Conservation (phyloP, 1,140 invertebrate species). For the Globodera rostochiensis region DNA sequence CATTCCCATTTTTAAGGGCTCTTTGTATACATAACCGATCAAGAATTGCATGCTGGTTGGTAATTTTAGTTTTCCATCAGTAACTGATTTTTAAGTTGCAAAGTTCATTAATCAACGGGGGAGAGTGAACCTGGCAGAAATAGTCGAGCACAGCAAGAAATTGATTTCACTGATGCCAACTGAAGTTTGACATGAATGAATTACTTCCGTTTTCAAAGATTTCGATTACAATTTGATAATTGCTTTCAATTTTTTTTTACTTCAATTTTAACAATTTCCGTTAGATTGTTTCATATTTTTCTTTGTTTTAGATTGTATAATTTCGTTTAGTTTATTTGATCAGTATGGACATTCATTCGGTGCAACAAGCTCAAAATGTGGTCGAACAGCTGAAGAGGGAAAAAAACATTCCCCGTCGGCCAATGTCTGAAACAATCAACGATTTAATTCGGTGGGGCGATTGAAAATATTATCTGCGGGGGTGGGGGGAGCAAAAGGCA, state of each 20-base stretch:
- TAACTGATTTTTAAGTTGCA: constrained; percentile 73
- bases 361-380: constrained; percentile 45
- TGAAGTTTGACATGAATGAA: constrained; percentile 6
- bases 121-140: constrained; percentile 85
- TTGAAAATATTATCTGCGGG: no score
- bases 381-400: constrained; percentile 56
- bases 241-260: background rate
- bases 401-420: constrained; percentile 42
- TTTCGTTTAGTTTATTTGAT: constrained; percentile 44
- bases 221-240: background rate
- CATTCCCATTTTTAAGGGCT: constrained; percentile 5
- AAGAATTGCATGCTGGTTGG: constrained; percentile 78
- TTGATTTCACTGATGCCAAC: constrained; percentile 79
- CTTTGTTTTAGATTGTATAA: background rate
- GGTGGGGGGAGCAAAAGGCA: no score
- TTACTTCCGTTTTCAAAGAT: background rate
- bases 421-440: constrained; percentile 43
- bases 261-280: background rate
- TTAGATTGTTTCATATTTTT: constrained; percentile 4
- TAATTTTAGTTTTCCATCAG: constrained; percentile 23
- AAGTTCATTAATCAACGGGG: constrained; percentile 94
- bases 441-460: constrained; percentile 47
- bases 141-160: constrained; percentile 89
- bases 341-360: constrained; percentile 42
- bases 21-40: constrained; percentile 92